These are phyloP conservation scores for Drosophila ercepeae DNA, from an alignment of 1,140 invertebrate genomes.

Conservation along the genomic window DNA sequence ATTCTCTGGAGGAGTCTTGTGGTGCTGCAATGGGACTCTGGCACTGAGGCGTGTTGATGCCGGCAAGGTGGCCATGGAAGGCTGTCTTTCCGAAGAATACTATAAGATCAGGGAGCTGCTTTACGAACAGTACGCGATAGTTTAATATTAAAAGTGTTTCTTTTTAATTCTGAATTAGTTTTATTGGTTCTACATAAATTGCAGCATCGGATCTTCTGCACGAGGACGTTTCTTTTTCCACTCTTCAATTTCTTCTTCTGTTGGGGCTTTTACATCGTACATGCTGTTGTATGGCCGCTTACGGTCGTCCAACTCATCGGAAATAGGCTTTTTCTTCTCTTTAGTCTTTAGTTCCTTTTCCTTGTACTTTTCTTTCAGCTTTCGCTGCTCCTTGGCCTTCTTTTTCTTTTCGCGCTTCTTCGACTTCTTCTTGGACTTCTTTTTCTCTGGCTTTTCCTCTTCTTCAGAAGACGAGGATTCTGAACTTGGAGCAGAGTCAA, in stretches of 20 bases:
- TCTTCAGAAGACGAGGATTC: constrained; percentile 66
- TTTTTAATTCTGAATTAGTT: neutral
- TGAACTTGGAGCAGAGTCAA: constrained; percentile 63
- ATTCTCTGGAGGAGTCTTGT: constrained; percentile 96
- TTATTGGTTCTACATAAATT: constrained; percentile 85
- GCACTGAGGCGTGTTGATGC: constrained; percentile 95
- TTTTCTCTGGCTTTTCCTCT: constrained; percentile 73
- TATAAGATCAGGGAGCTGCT: constrained; percentile 96
- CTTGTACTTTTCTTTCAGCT: constrained; percentile 84
- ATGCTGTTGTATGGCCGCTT: constrained; percentile 97
- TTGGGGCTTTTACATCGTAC: constrained; percentile 92
- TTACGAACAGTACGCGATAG: constrained; percentile 98
- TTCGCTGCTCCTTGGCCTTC: constrained; percentile 84
- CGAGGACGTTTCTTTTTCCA: constrained; percentile 93
- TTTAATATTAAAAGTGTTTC: constrained; percentile 86
- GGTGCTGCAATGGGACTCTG: constrained; percentile 96
- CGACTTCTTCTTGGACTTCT: constrained; percentile 89
- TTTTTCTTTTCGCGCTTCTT: constrained; percentile 87
- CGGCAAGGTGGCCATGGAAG: constrained; percentile 96
- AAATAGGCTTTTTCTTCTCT: constrained; percentile 85
- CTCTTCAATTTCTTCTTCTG: constrained; percentile 97
- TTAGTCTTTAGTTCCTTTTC: constrained; percentile 84
- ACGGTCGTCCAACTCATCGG: constrained; percentile 91
- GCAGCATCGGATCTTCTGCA: constrained; percentile 96
- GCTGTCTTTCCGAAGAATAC: constrained; percentile 97